phyloP scores from a whole-genome alignment of 2,888 invertebrate genomes.

The Platypus cylindrus region DNA sequence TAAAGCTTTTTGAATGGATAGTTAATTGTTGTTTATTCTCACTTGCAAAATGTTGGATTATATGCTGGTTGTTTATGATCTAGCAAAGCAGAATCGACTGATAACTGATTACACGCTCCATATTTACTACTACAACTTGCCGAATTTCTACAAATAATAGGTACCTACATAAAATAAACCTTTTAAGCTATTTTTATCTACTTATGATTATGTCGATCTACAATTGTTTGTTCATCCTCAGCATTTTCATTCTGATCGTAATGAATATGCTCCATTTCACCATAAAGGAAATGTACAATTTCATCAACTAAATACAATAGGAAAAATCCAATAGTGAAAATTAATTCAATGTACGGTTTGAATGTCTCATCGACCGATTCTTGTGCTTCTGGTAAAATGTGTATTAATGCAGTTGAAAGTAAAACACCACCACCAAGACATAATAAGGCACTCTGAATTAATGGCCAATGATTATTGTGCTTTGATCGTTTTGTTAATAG shows the following conservation, averaged over 20 bases:
- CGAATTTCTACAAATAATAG: neutral
- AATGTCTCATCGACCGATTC: constrained; percentile 34
- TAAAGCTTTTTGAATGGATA: no score
- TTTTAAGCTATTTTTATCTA: no score
- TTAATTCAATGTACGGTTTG: constrained; percentile 45
- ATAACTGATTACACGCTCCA: constrained; percentile 8
- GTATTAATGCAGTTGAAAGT: constrained; percentile 61
- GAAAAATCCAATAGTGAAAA: constrained; percentile 58
- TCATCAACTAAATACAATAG: constrained; percentile 61
- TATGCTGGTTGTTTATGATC: constrained; percentile 19
- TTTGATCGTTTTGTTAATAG: constrained; percentile 46
- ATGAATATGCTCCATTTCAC: constrained; percentile 27
- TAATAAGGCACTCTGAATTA: constrained; percentile 53
- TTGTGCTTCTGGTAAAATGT: constrained; percentile 70
- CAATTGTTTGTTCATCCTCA: no score
- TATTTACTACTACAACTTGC: constrained; percentile 9
- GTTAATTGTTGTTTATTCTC: no score
- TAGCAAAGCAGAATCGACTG: no score
- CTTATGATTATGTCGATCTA: no score
- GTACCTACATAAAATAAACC: constrained; percentile 1
- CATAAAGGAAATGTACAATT: constrained; percentile 53
- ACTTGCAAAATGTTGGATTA: constrained; percentile 22
- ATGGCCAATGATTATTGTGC: constrained; percentile 45
- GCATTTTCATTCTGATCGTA: neutral
- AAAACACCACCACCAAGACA: constrained; percentile 75